Evolutionary conservation across 2,888 invertebrate genomes (phyloP), one percentile per base, ranked within the genome.

Genomic region (Proisotoma minuta): DNA sequence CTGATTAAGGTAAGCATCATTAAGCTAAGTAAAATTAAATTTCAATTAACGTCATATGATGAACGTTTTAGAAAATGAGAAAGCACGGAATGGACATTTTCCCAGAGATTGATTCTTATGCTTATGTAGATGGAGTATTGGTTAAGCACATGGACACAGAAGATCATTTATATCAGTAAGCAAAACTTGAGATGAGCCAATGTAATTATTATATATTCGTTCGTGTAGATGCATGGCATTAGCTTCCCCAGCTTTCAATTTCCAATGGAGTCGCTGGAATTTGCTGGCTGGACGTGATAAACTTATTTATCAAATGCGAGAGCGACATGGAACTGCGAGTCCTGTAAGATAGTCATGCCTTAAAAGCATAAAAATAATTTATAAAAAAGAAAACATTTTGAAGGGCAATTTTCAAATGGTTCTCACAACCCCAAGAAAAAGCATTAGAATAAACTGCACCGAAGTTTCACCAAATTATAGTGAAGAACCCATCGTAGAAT

Each of bases 81-180:
- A 81, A 82, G 1, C 85, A 86, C 0, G 89, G 90, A 0, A 85
- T 91, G 59, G 90, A 92, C 75, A 81, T 92, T 63, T 92, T 92
- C 76, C 91, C 92, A 0, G 86, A 86, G 56, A 83, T 84, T 71
- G 92, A 92, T 76, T 75, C 74, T 2, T 74, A 74, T 69, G 76
- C 71, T 60, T 84, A 39, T 83, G 86, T 74, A 82, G 85, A 70
- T 86, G 88, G 77, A 3, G 74, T 78, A 24, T 71, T 78, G n/a
- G 69, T 76, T 34, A 82, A 82, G 68, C 87, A 89, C 72, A 85
- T 84, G 79, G 83, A 84, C 0, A 81, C 84, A 75, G 89, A 90
- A 76, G 82, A 84, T 66, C 90, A 91, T 78, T 80, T 86, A 48
- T 74, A 74, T 48, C 68, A 74, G 70, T 71, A 57, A 63, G 54